Percentiles rank a stretch among this genome's conserved stretches.
Conservation (phyloP, 1,140 invertebrate genomes). For the Drosophila aff. region DNA sequence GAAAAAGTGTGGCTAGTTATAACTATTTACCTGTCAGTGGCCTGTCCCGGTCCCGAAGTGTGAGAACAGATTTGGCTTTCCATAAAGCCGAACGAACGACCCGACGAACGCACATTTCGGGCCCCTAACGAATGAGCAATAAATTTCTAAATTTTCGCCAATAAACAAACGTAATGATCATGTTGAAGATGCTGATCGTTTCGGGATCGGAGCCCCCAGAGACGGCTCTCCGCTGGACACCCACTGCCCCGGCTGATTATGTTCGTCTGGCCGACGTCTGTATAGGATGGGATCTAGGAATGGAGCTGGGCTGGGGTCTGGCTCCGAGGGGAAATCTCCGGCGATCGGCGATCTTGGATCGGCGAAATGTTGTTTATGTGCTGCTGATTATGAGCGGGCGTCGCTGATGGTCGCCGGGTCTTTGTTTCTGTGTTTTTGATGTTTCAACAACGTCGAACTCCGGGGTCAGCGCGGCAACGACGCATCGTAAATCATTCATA, state of each 20-base stretch:
- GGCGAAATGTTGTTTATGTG: constrained; percentile 78
- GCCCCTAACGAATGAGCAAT: constrained; percentile 74
- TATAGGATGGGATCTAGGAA: constrained; percentile 46
- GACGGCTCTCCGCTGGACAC: constrained; percentile 60
- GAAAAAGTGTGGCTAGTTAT: constrained; percentile 30
- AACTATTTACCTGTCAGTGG: constrained; percentile 67
- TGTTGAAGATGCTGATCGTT: constrained; percentile 64
- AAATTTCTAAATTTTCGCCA: constrained; percentile 82
- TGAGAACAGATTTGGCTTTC: constrained; percentile 69
- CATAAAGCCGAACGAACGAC: constrained; percentile 10
- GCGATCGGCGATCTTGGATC: constrained; percentile 62
- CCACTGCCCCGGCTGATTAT: constrained; percentile 74
- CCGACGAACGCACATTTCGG: constrained; percentile 50
- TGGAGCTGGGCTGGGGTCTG: background rate
- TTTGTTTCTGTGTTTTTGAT: constrained; percentile 75
- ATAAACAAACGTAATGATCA: constrained; percentile 80
- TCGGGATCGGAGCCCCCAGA: constrained; percentile 13
- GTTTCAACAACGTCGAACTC: constrained; percentile 81
- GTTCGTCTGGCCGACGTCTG: constrained; percentile 68
- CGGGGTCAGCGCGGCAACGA: constrained; percentile 76
- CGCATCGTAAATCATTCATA: constrained; percentile 84
- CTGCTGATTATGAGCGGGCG: constrained; percentile 81
- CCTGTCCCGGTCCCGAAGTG: constrained; percentile 60
- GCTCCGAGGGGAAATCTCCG: constrained; percentile 48
- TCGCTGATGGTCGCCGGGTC: constrained; percentile 71